Evolutionary conservation across 2,797 vertebrate genomes (phyloP).

Genomic region (Gymnopithys bicolor): DNA sequence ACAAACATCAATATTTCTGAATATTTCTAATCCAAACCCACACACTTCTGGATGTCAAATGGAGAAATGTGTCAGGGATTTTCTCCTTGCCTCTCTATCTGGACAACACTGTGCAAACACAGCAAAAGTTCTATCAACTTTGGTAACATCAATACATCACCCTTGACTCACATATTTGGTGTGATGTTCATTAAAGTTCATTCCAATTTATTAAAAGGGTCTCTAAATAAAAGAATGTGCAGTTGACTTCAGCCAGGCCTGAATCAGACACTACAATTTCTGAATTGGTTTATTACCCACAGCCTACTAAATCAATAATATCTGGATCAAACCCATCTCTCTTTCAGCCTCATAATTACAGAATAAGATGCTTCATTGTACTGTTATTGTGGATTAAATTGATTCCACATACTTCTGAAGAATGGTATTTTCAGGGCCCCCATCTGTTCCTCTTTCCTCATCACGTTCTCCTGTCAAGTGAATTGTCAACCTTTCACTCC

Average conservation of each 20-base stretch:
- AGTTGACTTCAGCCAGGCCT: slow-evolving; percentile 6
- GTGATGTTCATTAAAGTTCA: slow-evolving; percentile 42
- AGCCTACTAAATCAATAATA: slow-evolving; percentile 54
- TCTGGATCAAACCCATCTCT: slow-evolving; percentile 42
- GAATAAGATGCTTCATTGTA: slow-evolving; percentile 42
- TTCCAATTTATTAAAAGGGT: slow-evolving; percentile 36
- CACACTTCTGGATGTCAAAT: background rate
- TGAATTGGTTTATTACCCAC: slow-evolving; percentile 43
- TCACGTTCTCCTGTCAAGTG: slow-evolving; percentile 44
- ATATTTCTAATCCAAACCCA: background rate
- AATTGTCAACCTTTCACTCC: slow-evolving; percentile 52
- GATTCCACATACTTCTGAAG: slow-evolving; percentile 43
- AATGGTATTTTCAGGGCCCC: slow-evolving; percentile 38
- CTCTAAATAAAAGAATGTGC: slow-evolving; percentile 2
- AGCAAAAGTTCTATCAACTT: background rate
- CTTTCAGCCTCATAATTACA: slow-evolving; percentile 38
- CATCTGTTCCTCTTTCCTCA: slow-evolving; percentile 10
- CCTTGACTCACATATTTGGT: background rate
- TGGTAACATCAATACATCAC: background rate
- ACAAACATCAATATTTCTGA: background rate
- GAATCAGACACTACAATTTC: slow-evolving; percentile 27
- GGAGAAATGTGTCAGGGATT: background rate
- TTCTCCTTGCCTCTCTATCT: background rate
- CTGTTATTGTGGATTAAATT: slow-evolving; percentile 46
- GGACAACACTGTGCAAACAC: background rate